Evolutionary conservation across 2,113 vertebrate genomes (phyloP).

Genomic region (Myotis yumanensis): DNA sequence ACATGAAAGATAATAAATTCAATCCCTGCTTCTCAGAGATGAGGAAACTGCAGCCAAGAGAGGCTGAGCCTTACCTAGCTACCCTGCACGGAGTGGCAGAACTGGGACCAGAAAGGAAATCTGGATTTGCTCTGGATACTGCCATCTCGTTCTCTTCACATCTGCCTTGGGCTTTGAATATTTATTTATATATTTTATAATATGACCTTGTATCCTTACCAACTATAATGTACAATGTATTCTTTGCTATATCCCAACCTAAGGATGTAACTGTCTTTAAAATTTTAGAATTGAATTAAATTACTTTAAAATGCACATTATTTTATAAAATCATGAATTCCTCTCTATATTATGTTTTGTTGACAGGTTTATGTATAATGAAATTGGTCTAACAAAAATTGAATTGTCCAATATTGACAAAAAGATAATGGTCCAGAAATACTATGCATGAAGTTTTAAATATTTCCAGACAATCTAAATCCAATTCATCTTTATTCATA

Average conservation of each 20-base stretch:
- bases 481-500: conserved; percentile 26
- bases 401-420: conserved; percentile 37
- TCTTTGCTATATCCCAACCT: not conserved
- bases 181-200: not conserved
- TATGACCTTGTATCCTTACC: not conserved
- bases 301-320: conserved; percentile 48
- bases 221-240: not conserved
- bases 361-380: conserved; percentile 36
- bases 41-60: not conserved
- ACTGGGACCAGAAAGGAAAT: not conserved
- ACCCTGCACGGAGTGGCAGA: not conserved
- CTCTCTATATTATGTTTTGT: conserved; percentile 21
- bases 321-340: conserved; percentile 37
- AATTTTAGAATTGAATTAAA: conserved; percentile 41
- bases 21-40: not conserved
- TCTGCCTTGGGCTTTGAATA: not conserved
- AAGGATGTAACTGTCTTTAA: not conserved
- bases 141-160: not conserved
- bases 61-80: not conserved
- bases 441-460: conserved; percentile 1
- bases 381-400: conserved; percentile 20
- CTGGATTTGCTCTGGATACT: not conserved
- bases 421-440: conserved; percentile 45
- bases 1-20: not conserved
- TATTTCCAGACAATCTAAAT: conserved; percentile 31